Evolutionary conservation across 1,140 invertebrate genomes (phyloP), one percentile per base, ranked within the genome.

Genomic region (Procambarus virginalis): DNA sequence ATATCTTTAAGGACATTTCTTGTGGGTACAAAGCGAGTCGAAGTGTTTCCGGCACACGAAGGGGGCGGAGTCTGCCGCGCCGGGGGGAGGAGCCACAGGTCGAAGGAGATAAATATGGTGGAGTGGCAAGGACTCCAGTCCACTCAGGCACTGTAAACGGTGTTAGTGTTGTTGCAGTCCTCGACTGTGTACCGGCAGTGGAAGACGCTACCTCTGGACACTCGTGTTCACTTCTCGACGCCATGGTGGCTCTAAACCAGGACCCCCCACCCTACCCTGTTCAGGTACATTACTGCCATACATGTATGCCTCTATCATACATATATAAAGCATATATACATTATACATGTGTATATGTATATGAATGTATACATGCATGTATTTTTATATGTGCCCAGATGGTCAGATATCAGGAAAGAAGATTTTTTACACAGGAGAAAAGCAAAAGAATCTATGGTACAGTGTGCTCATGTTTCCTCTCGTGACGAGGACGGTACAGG

Each of bases 141-240:
- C 68, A 73, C 22, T 73, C 68, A 73, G 68, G 68, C 68, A 73
- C n/a, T 73, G 68, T 73, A 22, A 73, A 73, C n/a, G 68, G 68
- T 73, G 68, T 2, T 73, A 73, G 68, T 73, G 68, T 73, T 9
- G 68, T 73, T n/a, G 68, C 68, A 73, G 68, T 22, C 68, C n/a
- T 34, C 68, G n/a, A 73, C 68, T 34, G 68, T 73, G 68, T 34
- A 73, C n/a, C 68, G 5, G 3, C n/a, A 73, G 68, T 73, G 68
- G 8, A 34, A 73, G 68, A 34, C n/a, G 68, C 22, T 3, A 34
- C 68, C 34, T 10, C 5, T 34, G 68, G 68, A 73, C 68, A 73
- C 68, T 73, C 34, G 64, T 73, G n/a, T 1, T 12, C 12, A 68
- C 3, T 8, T 34, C 68, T 73, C 68, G 34, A 34, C 68, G 68